A percentile compares a stretch with the other conserved stretches of the same genome.
phyloP scores from a whole-genome alignment of 2,888 invertebrate species.

The Prosapia bicincta region DNA sequence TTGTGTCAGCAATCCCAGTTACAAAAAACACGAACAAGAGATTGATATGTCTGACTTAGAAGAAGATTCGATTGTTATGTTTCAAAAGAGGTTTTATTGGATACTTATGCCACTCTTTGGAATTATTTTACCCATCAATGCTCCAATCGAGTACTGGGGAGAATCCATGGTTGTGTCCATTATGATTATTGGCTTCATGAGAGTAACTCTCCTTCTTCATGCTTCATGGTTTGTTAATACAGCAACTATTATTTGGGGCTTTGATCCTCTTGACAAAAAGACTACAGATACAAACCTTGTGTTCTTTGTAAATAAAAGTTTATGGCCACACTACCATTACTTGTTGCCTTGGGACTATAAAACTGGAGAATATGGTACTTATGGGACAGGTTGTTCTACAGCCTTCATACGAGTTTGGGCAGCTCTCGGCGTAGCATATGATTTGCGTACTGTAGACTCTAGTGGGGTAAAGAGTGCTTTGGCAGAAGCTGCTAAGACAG shows the following conservation, averaged over 20 bases:
- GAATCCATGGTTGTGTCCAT: conserved; percentile 61
- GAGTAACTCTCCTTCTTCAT: conserved; percentile 62
- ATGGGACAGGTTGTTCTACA: conserved; percentile 62
- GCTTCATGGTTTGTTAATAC: conserved; percentile 71
- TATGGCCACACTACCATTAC: conserved; percentile 82
- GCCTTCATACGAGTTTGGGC: conserved; percentile 67
- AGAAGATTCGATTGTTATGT: conserved; percentile 70
- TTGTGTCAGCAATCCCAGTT: conserved; percentile 60
- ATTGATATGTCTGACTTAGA: conserved; percentile 80
- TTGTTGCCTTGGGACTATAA: conserved; percentile 75
- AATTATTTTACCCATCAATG: conserved; percentile 67
- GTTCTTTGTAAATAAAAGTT: conserved; percentile 68
- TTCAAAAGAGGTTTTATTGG: conserved; percentile 78
- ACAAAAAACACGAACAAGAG: conserved; percentile 58
- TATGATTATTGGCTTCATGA: conserved; percentile 61
- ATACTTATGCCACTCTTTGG: conserved; percentile 61
- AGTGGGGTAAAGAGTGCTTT: conserved; percentile 61
- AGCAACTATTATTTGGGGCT: conserved; percentile 67
- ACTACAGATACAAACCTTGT: conserved; percentile 71
- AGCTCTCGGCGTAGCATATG: conserved; percentile 61
- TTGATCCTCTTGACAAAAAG: conserved; percentile 67
- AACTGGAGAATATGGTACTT: conserved; percentile 75
- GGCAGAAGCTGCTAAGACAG: conserved; percentile 54
- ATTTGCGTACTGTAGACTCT: conserved; percentile 62
- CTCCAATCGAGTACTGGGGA: conserved; percentile 75